Percentiles rank a stretch among this genome's conserved stretches.
Conservation (phyloP, 2,797 vertebrate genomes). For the Sorex maritimensis region DNA sequence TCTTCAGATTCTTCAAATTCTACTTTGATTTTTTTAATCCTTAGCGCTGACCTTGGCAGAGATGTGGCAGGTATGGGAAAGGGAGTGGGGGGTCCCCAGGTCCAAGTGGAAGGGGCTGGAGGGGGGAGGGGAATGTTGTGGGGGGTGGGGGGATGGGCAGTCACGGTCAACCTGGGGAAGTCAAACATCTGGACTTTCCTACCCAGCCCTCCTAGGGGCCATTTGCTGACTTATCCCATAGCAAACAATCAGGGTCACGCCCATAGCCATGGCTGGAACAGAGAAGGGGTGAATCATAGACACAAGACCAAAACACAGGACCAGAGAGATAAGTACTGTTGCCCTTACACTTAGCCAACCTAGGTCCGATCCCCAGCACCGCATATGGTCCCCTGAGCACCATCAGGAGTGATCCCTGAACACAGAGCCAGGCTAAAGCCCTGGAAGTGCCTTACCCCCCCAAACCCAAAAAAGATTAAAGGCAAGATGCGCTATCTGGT, state of each 20-base stretch:
- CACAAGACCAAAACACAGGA: not conserved
- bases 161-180: not conserved
- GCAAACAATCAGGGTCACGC: not conserved
- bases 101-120: too few relatives aligned
- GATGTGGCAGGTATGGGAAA: not conserved
- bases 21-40: too few relatives aligned
- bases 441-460: not conserved
- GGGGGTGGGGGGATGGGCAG: fast-evolving
- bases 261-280: too few relatives aligned
- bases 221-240: not conserved
- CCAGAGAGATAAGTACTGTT: not conserved
- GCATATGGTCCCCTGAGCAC: too few relatives aligned
- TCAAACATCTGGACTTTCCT: not conserved
- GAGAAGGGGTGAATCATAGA: not conserved
- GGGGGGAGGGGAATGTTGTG: not conserved
- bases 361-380: not conserved
- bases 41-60: not conserved
- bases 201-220: not conserved
- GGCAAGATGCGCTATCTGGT: not conserved
- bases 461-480: not conserved
- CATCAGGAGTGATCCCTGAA: not conserved
- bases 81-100: not conserved
- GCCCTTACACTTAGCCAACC: not conserved
- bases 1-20: too few relatives aligned
- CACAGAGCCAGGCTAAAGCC: too few relatives aligned